Evolutionary conservation across 2,797 vertebrate species (phyloP).

Genomic region (Enteromius anoplus): DNA sequence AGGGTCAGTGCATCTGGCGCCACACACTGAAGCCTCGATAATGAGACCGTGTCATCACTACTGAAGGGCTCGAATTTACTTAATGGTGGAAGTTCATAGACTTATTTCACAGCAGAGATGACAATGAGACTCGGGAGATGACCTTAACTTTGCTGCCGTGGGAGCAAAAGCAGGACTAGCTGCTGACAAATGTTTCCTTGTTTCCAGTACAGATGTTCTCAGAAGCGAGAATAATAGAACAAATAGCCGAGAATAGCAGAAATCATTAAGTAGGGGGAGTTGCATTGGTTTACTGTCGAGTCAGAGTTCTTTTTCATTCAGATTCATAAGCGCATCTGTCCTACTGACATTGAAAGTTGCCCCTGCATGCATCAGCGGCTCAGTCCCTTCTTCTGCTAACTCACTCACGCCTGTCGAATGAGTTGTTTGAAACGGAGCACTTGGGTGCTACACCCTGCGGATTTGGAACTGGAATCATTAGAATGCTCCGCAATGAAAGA

Average conservation of each 20-base stretch:
- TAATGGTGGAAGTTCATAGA: slow-evolving; percentile 54
- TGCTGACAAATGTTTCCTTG: slow-evolving; percentile 29
- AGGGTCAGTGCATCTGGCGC: slow-evolving; percentile 50
- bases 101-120: slow-evolving; percentile 59
- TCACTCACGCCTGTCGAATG: slow-evolving; percentile 37
- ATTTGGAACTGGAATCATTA: neutral
- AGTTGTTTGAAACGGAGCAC: slow-evolving; percentile 33
- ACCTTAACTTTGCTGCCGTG: slow-evolving; percentile 59
- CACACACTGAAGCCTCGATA: slow-evolving; percentile 43
- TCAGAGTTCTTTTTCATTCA: slow-evolving; percentile 47
- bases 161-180: slow-evolving; percentile 33
- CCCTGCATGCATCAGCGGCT: slow-evolving; percentile 40
- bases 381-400: slow-evolving; percentile 50
- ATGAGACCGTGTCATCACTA: slow-evolving; percentile 50
- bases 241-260: slow-evolving; percentile 22
- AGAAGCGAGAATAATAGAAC: slow-evolving; percentile 35
- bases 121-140: slow-evolving; percentile 60
- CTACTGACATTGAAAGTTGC: slow-evolving; percentile 49
- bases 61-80: slow-evolving; percentile 49
- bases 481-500: slow-evolving; percentile 13
- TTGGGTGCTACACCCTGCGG: slow-evolving; percentile 22
- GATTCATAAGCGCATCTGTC: slow-evolving; percentile 35
- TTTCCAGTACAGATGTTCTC: slow-evolving; percentile 33
- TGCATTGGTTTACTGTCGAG: slow-evolving; percentile 46
- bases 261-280: slow-evolving; percentile 30